Evolutionary conservation across 2,797 vertebrate species (phyloP).

Genomic region (Anniella stebbinsi): DNA sequence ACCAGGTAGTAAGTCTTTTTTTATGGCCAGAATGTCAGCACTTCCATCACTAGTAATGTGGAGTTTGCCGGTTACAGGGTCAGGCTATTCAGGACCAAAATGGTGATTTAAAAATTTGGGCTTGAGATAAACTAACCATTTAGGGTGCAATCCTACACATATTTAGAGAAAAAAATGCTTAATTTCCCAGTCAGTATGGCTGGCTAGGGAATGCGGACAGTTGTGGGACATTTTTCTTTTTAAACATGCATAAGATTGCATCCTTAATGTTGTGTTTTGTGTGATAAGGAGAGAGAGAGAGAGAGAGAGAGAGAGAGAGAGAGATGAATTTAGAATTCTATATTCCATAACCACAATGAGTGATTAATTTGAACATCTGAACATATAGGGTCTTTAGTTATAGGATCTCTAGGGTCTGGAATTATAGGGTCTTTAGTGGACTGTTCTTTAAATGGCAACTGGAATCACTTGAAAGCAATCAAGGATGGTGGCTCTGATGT

Average conservation of each 20-base stretch:
- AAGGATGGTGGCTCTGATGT: neutral
- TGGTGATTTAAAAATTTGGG: conserved; percentile 25
- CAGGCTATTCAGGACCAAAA: conserved; percentile 13
- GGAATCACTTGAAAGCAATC: neutral
- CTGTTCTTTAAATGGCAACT: neutral
- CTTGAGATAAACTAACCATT: neutral
- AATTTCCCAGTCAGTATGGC: too few relatives aligned
- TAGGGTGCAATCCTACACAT: neutral
- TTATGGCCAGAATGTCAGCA: neutral
- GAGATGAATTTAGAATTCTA: neutral
- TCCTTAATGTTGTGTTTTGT: neutral
- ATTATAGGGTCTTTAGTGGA: neutral
- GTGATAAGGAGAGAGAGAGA: neutral
- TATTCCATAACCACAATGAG: neutral
- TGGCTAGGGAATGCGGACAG: too few relatives aligned
- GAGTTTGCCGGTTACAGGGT: neutral
- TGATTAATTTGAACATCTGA: neutral
- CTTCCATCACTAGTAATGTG: neutral
- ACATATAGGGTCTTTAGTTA: neutral
- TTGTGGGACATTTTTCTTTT: neutral
- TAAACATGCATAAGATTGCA: neutral
- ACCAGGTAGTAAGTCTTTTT: accelerated
- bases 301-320: neutral
- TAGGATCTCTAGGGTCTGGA: too few relatives aligned
- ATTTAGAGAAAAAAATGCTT: too few relatives aligned